Conservation (phyloP, 1,140 invertebrate genomes). For the Neodiprion virginianus region DNA sequence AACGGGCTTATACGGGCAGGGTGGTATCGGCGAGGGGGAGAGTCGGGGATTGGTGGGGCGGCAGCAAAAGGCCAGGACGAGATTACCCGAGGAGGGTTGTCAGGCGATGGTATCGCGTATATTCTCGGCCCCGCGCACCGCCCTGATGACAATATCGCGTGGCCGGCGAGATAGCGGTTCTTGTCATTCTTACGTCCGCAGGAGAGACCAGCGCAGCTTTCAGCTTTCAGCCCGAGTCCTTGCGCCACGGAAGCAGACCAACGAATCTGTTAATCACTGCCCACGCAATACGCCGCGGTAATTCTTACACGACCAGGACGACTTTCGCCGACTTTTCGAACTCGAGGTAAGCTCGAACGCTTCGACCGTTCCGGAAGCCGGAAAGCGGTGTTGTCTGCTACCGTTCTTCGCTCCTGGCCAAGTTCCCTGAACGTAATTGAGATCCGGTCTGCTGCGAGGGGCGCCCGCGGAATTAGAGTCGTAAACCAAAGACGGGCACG, state of each 20-base stretch:
- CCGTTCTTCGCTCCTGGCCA: constrained; percentile 21
- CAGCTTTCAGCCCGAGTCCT: background rate
- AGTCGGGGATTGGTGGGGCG: background rate
- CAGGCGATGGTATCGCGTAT: background rate
- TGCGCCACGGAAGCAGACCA: background rate
- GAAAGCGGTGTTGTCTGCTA: background rate
- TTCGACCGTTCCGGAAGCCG: background rate
- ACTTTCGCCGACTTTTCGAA: too few species aligned
- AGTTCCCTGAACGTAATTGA: constrained; percentile 30
- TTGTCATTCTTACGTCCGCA: constrained; percentile 61
- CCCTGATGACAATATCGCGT: constrained; percentile 61
- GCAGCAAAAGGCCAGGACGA: background rate
- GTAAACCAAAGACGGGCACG: constrained; percentile 50
- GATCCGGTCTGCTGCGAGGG: constrained; percentile 22
- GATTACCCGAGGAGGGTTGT: constrained; percentile 19
- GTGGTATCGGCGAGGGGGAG: background rate
- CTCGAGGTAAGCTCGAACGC: background rate
- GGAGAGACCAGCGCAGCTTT: background rate
- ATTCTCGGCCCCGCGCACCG: constrained; percentile 8
- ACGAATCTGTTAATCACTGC: background rate
- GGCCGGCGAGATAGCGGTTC: constrained; percentile 60
- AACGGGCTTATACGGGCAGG: constrained; percentile 32
- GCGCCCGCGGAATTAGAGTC: constrained; percentile 52
- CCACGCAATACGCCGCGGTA: too few species aligned
- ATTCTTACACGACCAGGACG: too few species aligned